phyloP scores from a whole-genome alignment of 2,797 vertebrate species.

The Gymnopithys bicolor region DNA sequence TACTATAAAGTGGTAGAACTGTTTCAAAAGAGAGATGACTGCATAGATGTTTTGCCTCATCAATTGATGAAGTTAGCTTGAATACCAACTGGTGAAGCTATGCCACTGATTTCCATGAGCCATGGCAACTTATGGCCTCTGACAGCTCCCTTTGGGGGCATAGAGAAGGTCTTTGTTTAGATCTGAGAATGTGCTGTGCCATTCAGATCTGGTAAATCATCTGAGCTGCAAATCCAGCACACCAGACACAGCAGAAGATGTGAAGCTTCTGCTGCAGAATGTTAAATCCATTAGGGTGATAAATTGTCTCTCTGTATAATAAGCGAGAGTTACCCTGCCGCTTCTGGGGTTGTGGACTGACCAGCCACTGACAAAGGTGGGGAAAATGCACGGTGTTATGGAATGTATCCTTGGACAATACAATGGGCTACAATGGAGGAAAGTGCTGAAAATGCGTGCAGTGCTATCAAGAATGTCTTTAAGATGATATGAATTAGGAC shows the following conservation, averaged over 20 bases:
- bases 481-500: neutral
- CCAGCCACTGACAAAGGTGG: neutral
- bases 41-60: neutral
- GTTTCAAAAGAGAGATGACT: neutral
- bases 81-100: neutral
- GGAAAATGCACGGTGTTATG: neutral
- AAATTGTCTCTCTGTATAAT: neutral
- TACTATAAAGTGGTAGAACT: neutral
- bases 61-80: neutral
- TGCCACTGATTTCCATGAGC: neutral
- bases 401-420: neutral
- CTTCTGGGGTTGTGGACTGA: neutral
- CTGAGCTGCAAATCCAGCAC: neutral
- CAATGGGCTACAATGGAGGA: neutral
- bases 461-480: neutral
- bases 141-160: neutral
- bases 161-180: neutral
- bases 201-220: neutral
- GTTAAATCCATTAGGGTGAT: neutral
- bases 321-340: neutral
- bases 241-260: neutral
- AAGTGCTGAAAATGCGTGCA: neutral
- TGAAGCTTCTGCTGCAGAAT: neutral
- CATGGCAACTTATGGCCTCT: neutral
- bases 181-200: neutral